Evolutionary conservation across 2,888 invertebrate genomes (phyloP).

Genomic region (Opisthograptis luteolata): DNA sequence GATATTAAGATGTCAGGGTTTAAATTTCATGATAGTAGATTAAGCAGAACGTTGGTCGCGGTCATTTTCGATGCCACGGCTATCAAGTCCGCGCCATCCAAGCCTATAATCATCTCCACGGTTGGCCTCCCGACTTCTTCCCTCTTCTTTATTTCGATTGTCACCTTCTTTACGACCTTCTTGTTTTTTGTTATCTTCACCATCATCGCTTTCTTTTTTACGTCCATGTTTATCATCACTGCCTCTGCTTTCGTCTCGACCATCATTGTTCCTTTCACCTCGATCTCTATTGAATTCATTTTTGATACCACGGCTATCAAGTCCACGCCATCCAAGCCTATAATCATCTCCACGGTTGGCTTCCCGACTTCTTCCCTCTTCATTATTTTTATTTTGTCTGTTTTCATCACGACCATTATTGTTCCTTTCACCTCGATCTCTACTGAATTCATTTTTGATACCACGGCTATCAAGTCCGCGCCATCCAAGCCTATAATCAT

Average conservation of each 20-base stretch:
- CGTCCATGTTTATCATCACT: neutral
- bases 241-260: neutral
- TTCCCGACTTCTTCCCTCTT: too few relatives aligned
- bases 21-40: neutral
- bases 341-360: too few relatives aligned
- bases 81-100: neutral
- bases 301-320: too few relatives aligned
- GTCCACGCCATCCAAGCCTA: too few relatives aligned
- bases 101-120: neutral
- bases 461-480: too few relatives aligned
- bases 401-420: too few relatives aligned
- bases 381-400: too few relatives aligned
- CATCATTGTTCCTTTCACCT: neutral
- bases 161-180: neutral
- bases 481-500: too few relatives aligned
- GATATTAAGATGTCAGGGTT: conserved; percentile 12
- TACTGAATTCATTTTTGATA: too few relatives aligned
- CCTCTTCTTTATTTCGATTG: neutral
- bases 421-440: too few relatives aligned
- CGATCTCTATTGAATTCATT: neutral
- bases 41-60: neutral
- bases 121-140: neutral
- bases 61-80: neutral
- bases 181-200: neutral
- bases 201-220: neutral